A percentile compares a stretch with the other conserved stretches of the same genome.
Evolutionary conservation across 2,888 invertebrate genomes (phyloP).

Genomic region (Hyles lineata): DNA sequence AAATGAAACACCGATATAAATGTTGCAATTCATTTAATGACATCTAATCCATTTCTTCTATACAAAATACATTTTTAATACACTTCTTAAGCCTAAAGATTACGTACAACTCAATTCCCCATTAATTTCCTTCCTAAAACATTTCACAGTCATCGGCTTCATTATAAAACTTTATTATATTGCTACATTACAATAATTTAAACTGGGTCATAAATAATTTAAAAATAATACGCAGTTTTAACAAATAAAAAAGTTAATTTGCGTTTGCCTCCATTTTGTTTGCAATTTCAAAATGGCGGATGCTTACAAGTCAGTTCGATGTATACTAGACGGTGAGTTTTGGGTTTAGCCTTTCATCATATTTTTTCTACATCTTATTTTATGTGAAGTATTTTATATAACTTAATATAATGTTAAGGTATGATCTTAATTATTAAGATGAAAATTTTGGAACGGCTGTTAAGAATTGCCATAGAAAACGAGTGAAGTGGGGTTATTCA

Average conservation of each 20-base stretch:
- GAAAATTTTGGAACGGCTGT: no score
- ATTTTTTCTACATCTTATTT: background rate
- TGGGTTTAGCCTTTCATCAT: background rate
- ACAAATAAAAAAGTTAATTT: constrained; percentile 1
- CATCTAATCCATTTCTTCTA: constrained; percentile 64
- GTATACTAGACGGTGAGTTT: constrained; percentile 31
- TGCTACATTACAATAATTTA: background rate
- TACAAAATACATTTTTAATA: constrained; percentile 69
- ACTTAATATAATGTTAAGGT: background rate
- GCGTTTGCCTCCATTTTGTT: background rate
- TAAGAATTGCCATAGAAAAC: no score
- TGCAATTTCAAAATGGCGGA: constrained; percentile 16
- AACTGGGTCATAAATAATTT: constrained; percentile 2
- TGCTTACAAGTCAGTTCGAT: constrained; percentile 32
- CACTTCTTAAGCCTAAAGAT: constrained; percentile 32
- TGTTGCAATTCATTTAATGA: constrained; percentile 52
- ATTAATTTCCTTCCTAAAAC: constrained; percentile 26
- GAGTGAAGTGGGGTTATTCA: no score
- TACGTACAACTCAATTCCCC: constrained; percentile 50
- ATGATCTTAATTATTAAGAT: no score
- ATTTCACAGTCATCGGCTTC: constrained; percentile 9
- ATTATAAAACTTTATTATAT: constrained; percentile 6
- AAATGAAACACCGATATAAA: constrained; percentile 48
- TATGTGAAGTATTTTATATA: no score
- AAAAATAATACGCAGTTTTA: constrained; percentile 10